Percentiles rank a stretch among this genome's conserved stretches.
phyloP scores from a whole-genome alignment of 2,113 vertebrate species.

The Callipepla squamata region DNA sequence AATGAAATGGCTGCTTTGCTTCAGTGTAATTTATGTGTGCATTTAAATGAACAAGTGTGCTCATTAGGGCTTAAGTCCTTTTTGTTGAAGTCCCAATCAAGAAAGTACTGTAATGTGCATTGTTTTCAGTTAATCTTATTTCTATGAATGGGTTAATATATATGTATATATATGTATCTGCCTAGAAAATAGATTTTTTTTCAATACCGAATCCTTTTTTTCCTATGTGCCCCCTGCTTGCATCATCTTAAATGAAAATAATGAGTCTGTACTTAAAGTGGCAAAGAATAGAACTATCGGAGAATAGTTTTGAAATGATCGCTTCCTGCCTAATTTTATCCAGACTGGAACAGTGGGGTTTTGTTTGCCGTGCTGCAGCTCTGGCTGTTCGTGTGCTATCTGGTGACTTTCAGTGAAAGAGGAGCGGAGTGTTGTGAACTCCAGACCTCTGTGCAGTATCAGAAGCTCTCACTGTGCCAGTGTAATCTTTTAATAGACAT shows the following conservation, averaged over 20 bases:
- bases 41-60: background rate
- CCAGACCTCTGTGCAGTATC: slow-evolving; percentile 31
- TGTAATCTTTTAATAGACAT: slow-evolving; percentile 64
- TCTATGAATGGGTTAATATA: background rate
- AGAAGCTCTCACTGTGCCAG: slow-evolving; percentile 24
- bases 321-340: slow-evolving; percentile 20
- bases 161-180: background rate
- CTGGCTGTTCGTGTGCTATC: background rate
- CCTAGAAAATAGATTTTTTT: background rate
- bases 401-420: slow-evolving; percentile 33
- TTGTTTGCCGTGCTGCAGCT: background rate
- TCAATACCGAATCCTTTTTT: background rate
- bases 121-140: slow-evolving; percentile 23
- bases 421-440: slow-evolving; percentile 31
- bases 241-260: background rate
- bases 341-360: background rate
- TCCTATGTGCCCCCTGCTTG: background rate
- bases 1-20: background rate
- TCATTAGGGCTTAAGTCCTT: background rate
- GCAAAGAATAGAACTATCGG: background rate
- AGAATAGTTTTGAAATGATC: background rate
- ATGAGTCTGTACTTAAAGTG: background rate
- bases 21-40: background rate
- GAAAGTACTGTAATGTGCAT: background rate
- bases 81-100: background rate